Evolutionary conservation across 2,888 invertebrate species (phyloP).

Genomic region (Cerastis leucographa): DNA sequence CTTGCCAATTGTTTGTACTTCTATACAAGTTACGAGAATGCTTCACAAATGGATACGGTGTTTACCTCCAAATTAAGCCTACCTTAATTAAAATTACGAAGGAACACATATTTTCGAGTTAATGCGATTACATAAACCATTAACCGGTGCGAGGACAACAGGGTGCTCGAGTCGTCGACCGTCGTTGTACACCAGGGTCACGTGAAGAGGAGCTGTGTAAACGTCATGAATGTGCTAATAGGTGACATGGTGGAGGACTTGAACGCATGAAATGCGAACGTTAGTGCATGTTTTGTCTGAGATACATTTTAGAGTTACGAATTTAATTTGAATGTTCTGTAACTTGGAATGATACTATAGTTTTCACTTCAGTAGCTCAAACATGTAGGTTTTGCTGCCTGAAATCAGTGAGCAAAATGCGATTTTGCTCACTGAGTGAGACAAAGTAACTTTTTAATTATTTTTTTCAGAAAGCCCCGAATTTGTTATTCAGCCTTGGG

Average conservation of each 20-base stretch:
- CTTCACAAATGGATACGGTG: neutral
- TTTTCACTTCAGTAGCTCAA: no score
- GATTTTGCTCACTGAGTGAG: no score
- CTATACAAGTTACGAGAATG: neutral
- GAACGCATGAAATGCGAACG: neutral
- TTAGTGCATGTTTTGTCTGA: neutral
- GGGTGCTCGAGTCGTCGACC: neutral
- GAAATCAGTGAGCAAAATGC: no score
- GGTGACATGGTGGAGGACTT: neutral
- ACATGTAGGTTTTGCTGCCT: no score
- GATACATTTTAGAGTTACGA: neutral
- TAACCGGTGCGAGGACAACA: neutral
- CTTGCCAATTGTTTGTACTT: neutral
- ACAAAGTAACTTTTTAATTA: no score
- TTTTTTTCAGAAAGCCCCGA: no score
- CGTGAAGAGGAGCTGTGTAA: neutral
- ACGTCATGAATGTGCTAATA: neutral
- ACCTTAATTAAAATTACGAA: constrained; percentile 26
- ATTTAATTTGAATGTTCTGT: neutral
- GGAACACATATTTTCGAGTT: constrained; percentile 5
- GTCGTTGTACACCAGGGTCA: neutral
- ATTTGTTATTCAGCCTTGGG: no score
- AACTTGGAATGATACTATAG: neutral
- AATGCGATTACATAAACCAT: constrained; percentile 19
- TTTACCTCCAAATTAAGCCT: neutral